These are phyloP conservation scores for Camponotus pennsylvanicus DNA, from an alignment of 1,140 invertebrate species.

Conservation along the genomic window DNA sequence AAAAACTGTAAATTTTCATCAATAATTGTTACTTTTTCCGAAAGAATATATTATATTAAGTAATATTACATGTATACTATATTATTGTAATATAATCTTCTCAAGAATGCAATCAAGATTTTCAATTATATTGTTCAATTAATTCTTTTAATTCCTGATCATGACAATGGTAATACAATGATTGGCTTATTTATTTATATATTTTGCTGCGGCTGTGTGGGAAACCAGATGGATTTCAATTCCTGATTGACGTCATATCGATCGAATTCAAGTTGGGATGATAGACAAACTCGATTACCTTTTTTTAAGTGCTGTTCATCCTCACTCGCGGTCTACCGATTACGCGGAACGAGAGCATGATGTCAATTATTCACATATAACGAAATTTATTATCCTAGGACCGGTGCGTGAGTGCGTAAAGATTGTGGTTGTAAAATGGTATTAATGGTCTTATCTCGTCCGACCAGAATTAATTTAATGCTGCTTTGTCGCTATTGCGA, in stretches of 20 bases:
- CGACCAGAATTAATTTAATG: constrained; percentile 38
- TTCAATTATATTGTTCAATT: not conserved
- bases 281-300: constrained; percentile 43
- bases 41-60: not conserved
- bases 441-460: constrained; percentile 53
- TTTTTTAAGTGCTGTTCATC: constrained; percentile 43
- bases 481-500: constrained; percentile 41
- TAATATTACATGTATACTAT: no score
- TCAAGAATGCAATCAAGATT: not conserved
- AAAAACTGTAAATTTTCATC: not conserved
- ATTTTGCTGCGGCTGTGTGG: not conserved
- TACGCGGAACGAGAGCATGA: constrained; percentile 7
- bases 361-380: constrained; percentile 58
- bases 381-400: constrained; percentile 54
- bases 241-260: constrained; percentile 7
- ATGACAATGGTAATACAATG: not conserved
- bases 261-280: constrained; percentile 21
- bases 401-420: constrained; percentile 26
- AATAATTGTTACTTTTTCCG: not conserved
- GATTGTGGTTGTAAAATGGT: constrained; percentile 50
- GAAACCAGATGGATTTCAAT: constrained; percentile 24
- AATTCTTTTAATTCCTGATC: not conserved
- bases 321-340: constrained; percentile 44
- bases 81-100: not conserved
- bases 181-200: not conserved